These are phyloP conservation scores for Enteromius argenteus DNA, from an alignment of 2,797 vertebrate species.

Conservation along the genomic window DNA sequence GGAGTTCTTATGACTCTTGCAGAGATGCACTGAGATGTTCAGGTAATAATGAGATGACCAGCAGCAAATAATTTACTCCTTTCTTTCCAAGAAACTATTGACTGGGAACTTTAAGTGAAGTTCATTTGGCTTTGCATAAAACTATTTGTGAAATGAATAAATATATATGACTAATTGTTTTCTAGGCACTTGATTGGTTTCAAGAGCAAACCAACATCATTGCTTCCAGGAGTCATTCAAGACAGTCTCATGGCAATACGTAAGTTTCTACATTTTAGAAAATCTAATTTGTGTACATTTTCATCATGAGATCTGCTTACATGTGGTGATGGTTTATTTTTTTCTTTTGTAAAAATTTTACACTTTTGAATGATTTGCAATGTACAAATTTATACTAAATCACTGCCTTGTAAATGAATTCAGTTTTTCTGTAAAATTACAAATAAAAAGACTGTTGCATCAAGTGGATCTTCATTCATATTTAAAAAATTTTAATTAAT, in stretches of 20 bases:
- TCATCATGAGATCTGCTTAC: background rate
- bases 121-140: background rate
- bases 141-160: background rate
- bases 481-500: background rate
- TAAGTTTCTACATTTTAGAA: background rate
- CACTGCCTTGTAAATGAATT: background rate
- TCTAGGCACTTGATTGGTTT: background rate
- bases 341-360: no score
- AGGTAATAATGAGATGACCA: background rate
- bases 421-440: background rate
- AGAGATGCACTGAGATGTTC: background rate
- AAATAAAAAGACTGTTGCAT: background rate
- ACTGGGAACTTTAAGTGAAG: background rate
- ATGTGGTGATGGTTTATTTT: background rate
- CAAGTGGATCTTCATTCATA: background rate
- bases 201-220: background rate
- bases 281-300: background rate
- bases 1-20: background rate
- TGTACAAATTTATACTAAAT: background rate
- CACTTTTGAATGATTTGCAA: background rate
- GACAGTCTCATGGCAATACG: background rate
- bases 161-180: background rate
- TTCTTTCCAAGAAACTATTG: background rate
- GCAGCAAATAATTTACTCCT: background rate
- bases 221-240: background rate